phyloP scores from a whole-genome alignment of 2,797 vertebrate genomes.

The Pitangus sulphuratus region DNA sequence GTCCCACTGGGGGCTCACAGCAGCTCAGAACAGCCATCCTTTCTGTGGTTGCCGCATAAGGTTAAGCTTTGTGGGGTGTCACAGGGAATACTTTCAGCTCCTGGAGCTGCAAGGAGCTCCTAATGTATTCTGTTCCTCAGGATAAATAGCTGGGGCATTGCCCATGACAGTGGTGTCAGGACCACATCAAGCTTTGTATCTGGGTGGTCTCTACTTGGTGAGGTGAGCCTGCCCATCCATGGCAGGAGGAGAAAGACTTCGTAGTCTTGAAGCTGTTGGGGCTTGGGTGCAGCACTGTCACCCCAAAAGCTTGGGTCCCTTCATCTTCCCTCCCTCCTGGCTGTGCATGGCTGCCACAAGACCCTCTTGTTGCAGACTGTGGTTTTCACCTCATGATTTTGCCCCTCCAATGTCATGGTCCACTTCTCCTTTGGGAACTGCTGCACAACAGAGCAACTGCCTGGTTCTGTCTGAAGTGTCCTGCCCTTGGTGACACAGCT shows the following conservation, averaged over 20 bases:
- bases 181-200: not conserved
- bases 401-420: not conserved
- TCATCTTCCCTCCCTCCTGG: not conserved
- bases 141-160: not conserved
- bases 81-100: not conserved
- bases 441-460: not conserved
- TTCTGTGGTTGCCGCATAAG: not conserved
- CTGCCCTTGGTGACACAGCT: not conserved
- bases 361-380: not conserved
- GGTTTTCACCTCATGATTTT: not conserved
- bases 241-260: not conserved
- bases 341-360: not conserved
- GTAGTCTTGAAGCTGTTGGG: not conserved
- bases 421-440: not conserved
- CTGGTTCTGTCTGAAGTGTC: not conserved
- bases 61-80: not conserved
- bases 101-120: not conserved
- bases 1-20: not conserved
- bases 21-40: not conserved
- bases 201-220: not conserved
- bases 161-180: not conserved
- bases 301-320: not conserved
- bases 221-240: not conserved
- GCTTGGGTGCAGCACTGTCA: not conserved
- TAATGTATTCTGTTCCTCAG: not conserved